Percentiles rank a stretch among this genome's conserved stretches.
phyloP scores from a whole-genome alignment of 2,888 invertebrate genomes.

The Drosophila neonasuta region DNA sequence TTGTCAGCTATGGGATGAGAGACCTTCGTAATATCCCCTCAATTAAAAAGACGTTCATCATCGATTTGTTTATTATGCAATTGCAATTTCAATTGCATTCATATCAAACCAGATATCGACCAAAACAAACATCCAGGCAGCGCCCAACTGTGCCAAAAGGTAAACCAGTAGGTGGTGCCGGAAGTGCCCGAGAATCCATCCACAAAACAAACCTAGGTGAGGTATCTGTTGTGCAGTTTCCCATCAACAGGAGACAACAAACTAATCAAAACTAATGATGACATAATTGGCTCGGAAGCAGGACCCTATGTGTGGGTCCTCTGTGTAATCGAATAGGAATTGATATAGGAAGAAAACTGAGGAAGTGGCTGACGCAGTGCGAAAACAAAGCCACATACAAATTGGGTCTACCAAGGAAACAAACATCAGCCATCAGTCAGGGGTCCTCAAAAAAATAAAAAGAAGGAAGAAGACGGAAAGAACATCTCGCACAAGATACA shows the following conservation, averaged over 20 bases:
- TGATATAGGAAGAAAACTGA: slow-evolving; percentile 47
- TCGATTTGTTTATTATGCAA: slow-evolving; percentile 54
- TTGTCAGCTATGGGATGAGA: neutral
- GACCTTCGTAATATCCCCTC: slow-evolving; percentile 24
- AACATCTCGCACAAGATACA: slow-evolving; percentile 29
- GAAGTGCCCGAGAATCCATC: slow-evolving; percentile 70
- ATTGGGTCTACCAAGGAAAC: slow-evolving; percentile 60
- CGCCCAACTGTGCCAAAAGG: slow-evolving; percentile 61
- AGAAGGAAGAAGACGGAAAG: slow-evolving; percentile 22
- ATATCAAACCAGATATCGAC: slow-evolving; percentile 55
- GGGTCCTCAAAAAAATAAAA: slow-evolving; percentile 35
- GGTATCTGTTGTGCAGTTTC: slow-evolving; percentile 47
- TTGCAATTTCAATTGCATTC: slow-evolving; percentile 43
- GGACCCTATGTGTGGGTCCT: slow-evolving; percentile 27
- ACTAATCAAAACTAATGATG: slow-evolving; percentile 76
- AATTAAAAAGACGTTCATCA: slow-evolving; percentile 66
- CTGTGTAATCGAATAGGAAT: slow-evolving; percentile 27
- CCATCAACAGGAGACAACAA: slow-evolving; percentile 65
- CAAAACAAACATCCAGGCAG: slow-evolving; percentile 62
- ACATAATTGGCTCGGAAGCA: slow-evolving; percentile 77
- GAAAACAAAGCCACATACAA: slow-evolving; percentile 60
- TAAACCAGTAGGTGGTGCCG: slow-evolving; percentile 79
- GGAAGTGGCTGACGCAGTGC: slow-evolving; percentile 60
- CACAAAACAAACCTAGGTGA: slow-evolving; percentile 42
- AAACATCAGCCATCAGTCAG: slow-evolving; percentile 61